Base-by-base conservation (phyloP, 64 coral and sea anemone genomes). In the Pocillopora verrucosa region DNA sequence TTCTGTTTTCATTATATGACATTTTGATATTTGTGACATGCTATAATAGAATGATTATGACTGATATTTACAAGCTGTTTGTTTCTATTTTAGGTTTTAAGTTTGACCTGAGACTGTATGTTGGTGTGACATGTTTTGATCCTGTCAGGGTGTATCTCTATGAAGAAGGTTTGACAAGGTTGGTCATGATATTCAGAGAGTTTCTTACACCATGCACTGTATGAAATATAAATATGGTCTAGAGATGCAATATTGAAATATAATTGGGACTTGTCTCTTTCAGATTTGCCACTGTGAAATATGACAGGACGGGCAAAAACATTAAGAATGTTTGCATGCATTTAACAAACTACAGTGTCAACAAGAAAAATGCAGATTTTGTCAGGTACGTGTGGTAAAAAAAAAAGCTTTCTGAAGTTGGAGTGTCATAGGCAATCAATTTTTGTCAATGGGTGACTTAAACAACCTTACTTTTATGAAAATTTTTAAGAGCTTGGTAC, bases 161-260 rank as follows among this genome's bases (percentile, higher is more conserved):
- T 72, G 96, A 98, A 69, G 96, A 98, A 60, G 96, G 96, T 34
- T 92, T 98, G 72, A 92, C 96, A 87, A 98, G 96, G 96, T 98
- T 34, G 20, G 75, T 78, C 22, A 63, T 2, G 57, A 61, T 59
- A 36, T 14, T 19, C 74, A 73, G 15, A 30, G 5, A 58, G 30
- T 51, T 51, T 3, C n/a, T 74, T 11, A 19, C 11, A 13, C 34
- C 25, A 56, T 59, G 78, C 24, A 60, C 7, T 59, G n/a, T 4
- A 80, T 16, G 16, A 30, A 16, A 60, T 56, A 20, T 16, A 16
- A 60, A 36, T 6, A 17, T 22, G 41, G 58, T 64, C 61, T 60
- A 34, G 45, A 64, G 26, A 10, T 60, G 56, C 34, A 20, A 25
- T 36, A 15, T 61, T 62, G 16, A 61, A 82, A 61, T 13, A 20